Evolutionary conservation across 1,140 invertebrate species (phyloP).

Genomic region (honey bee (Apis mellifera)): DNA sequence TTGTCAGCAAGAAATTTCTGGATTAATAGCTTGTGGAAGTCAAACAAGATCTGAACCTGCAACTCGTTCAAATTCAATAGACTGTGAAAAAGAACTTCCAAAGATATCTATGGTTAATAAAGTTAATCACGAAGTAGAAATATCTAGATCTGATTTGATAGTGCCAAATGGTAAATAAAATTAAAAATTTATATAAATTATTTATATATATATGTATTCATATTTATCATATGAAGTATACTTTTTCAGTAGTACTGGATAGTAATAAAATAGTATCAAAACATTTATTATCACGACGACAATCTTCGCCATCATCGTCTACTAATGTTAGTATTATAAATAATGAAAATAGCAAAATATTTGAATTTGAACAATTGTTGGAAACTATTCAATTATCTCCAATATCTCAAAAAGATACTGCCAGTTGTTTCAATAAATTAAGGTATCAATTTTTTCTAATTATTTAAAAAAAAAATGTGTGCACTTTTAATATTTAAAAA

Average conservation of each 20-base stretch:
- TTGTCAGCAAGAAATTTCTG: constrained; percentile 64
- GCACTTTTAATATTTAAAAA: background rate
- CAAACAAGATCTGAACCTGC: constrained; percentile 73
- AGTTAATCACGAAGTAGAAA: constrained; percentile 63
- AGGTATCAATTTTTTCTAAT: constrained; percentile 58
- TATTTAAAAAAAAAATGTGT: background rate
- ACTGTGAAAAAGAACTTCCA: constrained; percentile 73
- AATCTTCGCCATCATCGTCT: constrained; percentile 69
- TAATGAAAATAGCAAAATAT: constrained; percentile 68
- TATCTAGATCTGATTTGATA: constrained; percentile 67
- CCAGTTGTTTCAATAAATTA: constrained; percentile 61
- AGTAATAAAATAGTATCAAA: constrained; percentile 69
- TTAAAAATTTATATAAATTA: background rate
- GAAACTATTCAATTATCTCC: constrained; percentile 69
- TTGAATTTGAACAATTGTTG: constrained; percentile 71
- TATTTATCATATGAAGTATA: background rate
- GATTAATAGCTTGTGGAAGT: constrained; percentile 52
- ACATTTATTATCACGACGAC: constrained; percentile 67
- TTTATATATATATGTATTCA: background rate
- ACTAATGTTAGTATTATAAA: constrained; percentile 64
- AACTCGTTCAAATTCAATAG: constrained; percentile 74
- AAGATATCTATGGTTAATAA: constrained; percentile 66
- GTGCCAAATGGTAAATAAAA: constrained; percentile 70
- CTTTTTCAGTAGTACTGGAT: constrained; percentile 66
- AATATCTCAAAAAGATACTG: constrained; percentile 62